Evolutionary conservation across 2,797 vertebrate species (phyloP).

Genomic region (Meriones psammophilus): DNA sequence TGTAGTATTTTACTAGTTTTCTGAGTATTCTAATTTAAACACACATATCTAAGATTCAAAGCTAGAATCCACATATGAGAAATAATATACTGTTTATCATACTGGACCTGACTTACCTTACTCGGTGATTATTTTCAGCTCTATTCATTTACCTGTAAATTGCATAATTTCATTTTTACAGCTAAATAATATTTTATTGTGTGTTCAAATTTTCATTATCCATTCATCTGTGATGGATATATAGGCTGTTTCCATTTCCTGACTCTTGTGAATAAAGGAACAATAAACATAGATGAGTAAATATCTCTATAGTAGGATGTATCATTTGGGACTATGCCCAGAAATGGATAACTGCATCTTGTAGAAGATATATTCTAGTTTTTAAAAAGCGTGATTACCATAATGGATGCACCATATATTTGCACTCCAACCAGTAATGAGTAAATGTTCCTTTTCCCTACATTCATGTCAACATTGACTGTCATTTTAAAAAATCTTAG

Average conservation of each 20-base stretch:
- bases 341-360: not conserved
- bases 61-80: not conserved
- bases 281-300: not conserved
- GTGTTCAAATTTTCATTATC: not conserved
- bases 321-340: not conserved
- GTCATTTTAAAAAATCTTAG: not conserved
- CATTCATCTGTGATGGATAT: not conserved
- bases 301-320: not conserved
- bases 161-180: not conserved
- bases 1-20: not conserved
- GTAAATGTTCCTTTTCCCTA: not conserved
- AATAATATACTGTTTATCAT: not conserved
- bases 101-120: not conserved
- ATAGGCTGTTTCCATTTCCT: not conserved
- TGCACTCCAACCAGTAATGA: not conserved
- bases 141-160: not conserved
- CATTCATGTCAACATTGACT: not conserved
- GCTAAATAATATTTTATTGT: not conserved
- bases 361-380: not conserved
- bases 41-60: not conserved
- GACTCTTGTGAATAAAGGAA: not conserved
- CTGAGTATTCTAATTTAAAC: not conserved
- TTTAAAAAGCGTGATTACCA: not conserved
- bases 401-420: too few relatives aligned
- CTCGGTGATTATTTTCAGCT: not conserved